Evolutionary conservation across 1,140 invertebrate genomes (phyloP).

Genomic region (Daktulosphaira vitifoliae): DNA sequence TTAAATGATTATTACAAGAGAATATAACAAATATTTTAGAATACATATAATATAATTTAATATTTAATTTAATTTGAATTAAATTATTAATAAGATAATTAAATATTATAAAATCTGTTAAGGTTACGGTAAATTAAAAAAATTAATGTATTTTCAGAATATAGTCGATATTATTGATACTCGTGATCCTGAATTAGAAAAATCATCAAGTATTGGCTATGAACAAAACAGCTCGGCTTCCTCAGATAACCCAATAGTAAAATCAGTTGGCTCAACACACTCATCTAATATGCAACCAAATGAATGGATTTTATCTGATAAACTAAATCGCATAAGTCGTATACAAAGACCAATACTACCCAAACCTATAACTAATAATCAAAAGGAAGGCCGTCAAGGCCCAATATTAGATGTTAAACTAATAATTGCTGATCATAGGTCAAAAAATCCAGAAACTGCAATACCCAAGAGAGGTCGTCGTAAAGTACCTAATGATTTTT

Average conservation of each 20-base stretch:
- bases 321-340: not conserved
- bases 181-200: constrained; percentile 14
- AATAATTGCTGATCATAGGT: constrained; percentile 66
- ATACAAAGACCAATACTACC: constrained; percentile 36
- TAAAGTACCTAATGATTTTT: constrained; percentile 42
- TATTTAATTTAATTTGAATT: too few species aligned
- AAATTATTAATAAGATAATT: too few species aligned
- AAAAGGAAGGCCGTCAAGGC: constrained; percentile 57
- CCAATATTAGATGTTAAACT: constrained; percentile 69
- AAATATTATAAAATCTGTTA: too few species aligned
- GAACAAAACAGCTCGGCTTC: not conserved
- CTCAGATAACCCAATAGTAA: not conserved
- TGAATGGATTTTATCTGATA: constrained; percentile 16
- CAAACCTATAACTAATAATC: constrained; percentile 32
- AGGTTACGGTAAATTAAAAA: too few species aligned
- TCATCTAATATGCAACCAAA: not conserved
- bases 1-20: too few species aligned
- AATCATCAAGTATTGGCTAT: not conserved
- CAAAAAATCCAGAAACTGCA: constrained; percentile 35
- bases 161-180: constrained; percentile 8
- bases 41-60: too few species aligned
- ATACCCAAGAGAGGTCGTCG: constrained; percentile 42
- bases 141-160: not conserved
- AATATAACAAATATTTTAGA: too few species aligned
- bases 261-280: not conserved